Conservation (phyloP, 2,113 vertebrate genomes). For the Todiramphus chloris region DNA sequence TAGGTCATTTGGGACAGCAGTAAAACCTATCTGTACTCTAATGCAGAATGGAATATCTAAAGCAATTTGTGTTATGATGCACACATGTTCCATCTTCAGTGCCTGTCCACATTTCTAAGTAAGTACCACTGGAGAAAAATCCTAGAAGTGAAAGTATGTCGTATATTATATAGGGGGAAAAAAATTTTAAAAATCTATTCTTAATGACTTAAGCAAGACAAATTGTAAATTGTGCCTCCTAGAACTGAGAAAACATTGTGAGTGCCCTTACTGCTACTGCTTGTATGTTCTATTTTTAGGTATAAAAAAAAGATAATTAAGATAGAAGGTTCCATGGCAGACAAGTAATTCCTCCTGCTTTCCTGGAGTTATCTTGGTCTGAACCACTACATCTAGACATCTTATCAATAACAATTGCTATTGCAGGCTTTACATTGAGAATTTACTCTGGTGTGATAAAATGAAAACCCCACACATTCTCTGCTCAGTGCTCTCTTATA, state of each 20-base stretch:
- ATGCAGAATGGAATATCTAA: background rate
- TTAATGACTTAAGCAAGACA: accelerated
- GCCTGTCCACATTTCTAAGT: background rate
- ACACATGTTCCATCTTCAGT: background rate
- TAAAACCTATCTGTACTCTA: background rate
- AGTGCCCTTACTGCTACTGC: background rate
- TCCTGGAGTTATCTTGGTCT: background rate
- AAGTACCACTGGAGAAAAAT: background rate
- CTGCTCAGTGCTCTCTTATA: background rate
- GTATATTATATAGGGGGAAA: background rate
- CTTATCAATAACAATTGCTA: background rate
- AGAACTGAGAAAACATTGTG: background rate
- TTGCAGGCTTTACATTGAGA: background rate
- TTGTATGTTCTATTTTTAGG: background rate
- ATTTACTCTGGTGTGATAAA: background rate
- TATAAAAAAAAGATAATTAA: background rate
- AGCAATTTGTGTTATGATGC: background rate
- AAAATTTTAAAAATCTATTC: background rate
- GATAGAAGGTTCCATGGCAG: background rate
- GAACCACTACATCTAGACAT: background rate
- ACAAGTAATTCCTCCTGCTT: slow-evolving; percentile 1
- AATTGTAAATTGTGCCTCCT: background rate
- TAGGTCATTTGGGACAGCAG: background rate
- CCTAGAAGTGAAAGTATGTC: background rate
- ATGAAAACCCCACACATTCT: background rate